Percentiles rank a stretch among this genome's conserved stretches.
These are phyloP conservation scores for Odontothrips loti DNA, from an alignment of 2,888 invertebrate genomes.

Conservation along the genomic window DNA sequence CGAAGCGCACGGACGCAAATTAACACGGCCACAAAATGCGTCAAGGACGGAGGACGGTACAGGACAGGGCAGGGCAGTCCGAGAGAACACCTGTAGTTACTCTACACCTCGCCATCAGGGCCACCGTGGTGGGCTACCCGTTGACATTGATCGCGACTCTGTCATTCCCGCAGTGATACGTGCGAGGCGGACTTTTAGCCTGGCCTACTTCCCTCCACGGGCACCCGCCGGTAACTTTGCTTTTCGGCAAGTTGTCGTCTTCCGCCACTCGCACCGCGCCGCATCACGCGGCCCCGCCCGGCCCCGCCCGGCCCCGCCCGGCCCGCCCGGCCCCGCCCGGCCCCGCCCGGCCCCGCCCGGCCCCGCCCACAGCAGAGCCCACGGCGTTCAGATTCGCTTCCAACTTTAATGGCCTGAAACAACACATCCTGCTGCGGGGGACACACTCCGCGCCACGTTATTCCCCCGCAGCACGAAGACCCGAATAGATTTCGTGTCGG, in stretches of 20 bases:
- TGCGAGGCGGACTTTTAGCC: no score
- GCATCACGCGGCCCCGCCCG: background rate
- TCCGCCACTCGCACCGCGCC: no score
- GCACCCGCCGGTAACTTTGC: no score
- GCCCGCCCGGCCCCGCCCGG: background rate
- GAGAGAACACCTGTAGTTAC: background rate
- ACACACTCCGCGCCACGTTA: background rate
- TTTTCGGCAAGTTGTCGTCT: no score
- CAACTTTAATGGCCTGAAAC: background rate
- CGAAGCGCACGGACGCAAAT: background rate
- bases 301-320: background rate
- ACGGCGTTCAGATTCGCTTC: background rate
- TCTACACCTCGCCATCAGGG: background rate
- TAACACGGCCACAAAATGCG: background rate
- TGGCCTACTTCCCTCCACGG: no score
- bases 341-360: background rate
- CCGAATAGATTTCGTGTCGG: slow-evolving; percentile 13
- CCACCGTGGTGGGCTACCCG: no score
- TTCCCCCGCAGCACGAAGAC: slow-evolving; percentile 5
- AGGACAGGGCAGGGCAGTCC: background rate
- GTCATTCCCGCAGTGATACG: no score
- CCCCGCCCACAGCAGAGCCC: background rate
- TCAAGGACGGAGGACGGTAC: background rate
- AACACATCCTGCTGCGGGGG: background rate
- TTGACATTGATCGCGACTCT: no score